Conservation (phyloP, 1,140 invertebrate species). For the Aleiodes sp. region DNA sequence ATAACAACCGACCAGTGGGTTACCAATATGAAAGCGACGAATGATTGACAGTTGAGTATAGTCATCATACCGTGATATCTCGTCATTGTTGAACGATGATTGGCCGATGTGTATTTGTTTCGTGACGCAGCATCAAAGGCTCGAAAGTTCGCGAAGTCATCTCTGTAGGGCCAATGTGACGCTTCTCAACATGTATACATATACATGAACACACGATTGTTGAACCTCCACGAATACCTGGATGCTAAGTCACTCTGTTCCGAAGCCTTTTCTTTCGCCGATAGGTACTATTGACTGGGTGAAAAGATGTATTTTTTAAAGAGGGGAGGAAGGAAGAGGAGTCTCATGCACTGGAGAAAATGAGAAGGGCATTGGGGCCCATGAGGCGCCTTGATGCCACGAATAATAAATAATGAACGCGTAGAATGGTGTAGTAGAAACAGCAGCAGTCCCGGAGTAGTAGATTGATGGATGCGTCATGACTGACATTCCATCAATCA, state of each 20-base stretch:
- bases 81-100: slow-evolving; percentile 54
- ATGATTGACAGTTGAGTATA: slow-evolving; percentile 55
- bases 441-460: slow-evolving; percentile 34
- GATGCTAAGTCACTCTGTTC: slow-evolving; percentile 58
- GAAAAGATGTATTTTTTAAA: too few species aligned
- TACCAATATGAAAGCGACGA: slow-evolving; percentile 20
- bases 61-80: slow-evolving; percentile 46
- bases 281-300: background rate
- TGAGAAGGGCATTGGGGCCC: slow-evolving; percentile 35
- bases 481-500: slow-evolving; percentile 67
- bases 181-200: slow-evolving; percentile 7
- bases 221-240: slow-evolving; percentile 7
- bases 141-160: slow-evolving; percentile 36
- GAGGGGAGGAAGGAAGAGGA: too few species aligned
- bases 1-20: slow-evolving; percentile 27
- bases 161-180: slow-evolving; percentile 38
- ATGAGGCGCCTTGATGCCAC: slow-evolving; percentile 45
- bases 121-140: slow-evolving; percentile 60
- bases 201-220: background rate
- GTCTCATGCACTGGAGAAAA: slow-evolving; percentile 28
- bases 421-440: slow-evolving; percentile 33
- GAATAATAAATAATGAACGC: slow-evolving; percentile 65
- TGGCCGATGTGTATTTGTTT: slow-evolving; percentile 59
- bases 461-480: slow-evolving; percentile 64
- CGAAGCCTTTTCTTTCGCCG: slow-evolving; percentile 25